Base-by-base conservation (phyloP, 2,888 invertebrate species). In the Leptopilina myrica region DNA sequence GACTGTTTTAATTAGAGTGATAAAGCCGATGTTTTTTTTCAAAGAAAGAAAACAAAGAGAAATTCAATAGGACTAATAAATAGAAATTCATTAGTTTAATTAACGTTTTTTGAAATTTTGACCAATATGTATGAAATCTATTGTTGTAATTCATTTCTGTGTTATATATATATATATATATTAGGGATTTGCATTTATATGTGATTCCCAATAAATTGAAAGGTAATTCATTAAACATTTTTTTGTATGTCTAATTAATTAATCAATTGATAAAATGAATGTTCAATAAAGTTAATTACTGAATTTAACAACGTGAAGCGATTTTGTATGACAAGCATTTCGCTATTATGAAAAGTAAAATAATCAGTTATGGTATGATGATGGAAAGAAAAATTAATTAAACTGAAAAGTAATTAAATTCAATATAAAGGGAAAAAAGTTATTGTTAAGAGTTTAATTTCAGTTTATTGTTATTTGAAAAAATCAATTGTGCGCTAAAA, bases 71-170 rank as follows among this genome's bases (percentile, higher is more conserved):
- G 9, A 43, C n/a, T 49, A 43, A 66, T 66, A 43, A 43, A 33
- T 15, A 66, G 43, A 66, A 15, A 43, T 66, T 43, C 66, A 66
- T 49, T 49, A 49, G 49, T 49, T 49, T 49, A 49, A 49, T 49
- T 49, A 49, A 11, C 49, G 49, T 49, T 11, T 11, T 12, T 49
- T 12, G 11, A 49, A 8, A 49, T 49, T 49, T 49, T 49, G 49
- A 12, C 2, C 4, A 11, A 49, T 12, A 49, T 12, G 11, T 49
- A 49, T 49, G 49, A 12, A 49, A 49, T 49, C 49, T 49, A 49
- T 49, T 49, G 49, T 49, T 49, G 6, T 8, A 49, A 49, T 49
- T 2, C 11, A 49, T 49, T 9, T 5, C 5, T 33, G 7, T 5
- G 7, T 46, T 20, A 5, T 11, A 49, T 49, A 49, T 49, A 49